These are phyloP conservation scores for Aurelia aurita complex sp. Pacific DNA, from an alignment of 30 jellyfish, hydroid and myxozoan genomes.

Conservation along the genomic window DNA sequence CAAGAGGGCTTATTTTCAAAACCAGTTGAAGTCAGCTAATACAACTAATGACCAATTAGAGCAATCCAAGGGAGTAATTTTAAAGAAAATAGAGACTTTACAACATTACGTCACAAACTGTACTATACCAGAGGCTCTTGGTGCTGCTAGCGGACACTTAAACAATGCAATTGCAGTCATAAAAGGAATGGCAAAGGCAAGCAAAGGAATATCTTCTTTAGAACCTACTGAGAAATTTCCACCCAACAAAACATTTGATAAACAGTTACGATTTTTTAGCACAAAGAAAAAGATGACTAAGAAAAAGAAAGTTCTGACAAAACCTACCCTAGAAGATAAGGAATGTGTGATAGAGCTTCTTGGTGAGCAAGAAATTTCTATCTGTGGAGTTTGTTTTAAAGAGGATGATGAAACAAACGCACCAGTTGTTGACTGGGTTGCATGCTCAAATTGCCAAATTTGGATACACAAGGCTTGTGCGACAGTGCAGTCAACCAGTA, in stretches of 20 bases:
- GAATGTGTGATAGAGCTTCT: constrained; percentile 1
- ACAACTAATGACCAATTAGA: background rate
- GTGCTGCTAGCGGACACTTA: background rate
- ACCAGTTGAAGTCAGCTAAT: background rate
- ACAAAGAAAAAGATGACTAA: constrained; percentile 23
- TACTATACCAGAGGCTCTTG: background rate
- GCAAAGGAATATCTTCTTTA: background rate
- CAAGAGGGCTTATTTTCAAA: constrained; percentile 2
- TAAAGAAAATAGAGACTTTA: background rate
- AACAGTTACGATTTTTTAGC: constrained; percentile 33
- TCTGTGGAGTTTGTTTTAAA: constrained; percentile 16
- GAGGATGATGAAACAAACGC: constrained; percentile 7
- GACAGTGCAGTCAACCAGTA: too few relatives aligned
- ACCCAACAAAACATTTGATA: constrained; percentile 10
- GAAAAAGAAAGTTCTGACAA: constrained; percentile 16
- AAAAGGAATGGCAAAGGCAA: constrained; percentile 10
- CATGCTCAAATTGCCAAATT: background rate
- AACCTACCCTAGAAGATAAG: constrained; percentile 22
- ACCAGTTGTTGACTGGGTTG: constrained; percentile 6
- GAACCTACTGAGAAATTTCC: constrained; percentile 18
- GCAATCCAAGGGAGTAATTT: background rate
- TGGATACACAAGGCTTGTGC: constrained; percentile 19
- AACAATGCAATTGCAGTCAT: constrained; percentile 24
- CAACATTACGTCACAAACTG: background rate
- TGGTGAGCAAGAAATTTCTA: constrained; percentile 3